phyloP scores from a whole-genome alignment of 2,888 invertebrate genomes.

The Entomobrya proxima region DNA sequence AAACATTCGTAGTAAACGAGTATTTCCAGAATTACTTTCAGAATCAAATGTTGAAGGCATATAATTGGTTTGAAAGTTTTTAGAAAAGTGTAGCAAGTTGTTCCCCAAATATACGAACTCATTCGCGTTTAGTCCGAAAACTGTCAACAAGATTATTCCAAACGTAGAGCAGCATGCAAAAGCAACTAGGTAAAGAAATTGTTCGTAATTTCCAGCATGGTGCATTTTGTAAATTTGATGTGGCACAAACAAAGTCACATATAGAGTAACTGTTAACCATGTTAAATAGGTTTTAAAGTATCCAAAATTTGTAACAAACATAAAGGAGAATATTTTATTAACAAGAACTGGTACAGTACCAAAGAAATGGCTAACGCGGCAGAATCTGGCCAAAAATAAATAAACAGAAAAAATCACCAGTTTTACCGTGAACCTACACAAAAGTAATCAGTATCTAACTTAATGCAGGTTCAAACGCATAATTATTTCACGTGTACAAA shows the following conservation, averaged over 20 bases:
- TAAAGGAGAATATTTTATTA: neutral
- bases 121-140: neutral
- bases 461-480: too few species aligned
- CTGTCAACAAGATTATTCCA: neutral
- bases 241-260: neutral
- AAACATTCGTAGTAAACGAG: neutral
- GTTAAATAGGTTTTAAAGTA: neutral
- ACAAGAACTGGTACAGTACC: neutral
- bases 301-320: neutral
- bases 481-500: too few species aligned
- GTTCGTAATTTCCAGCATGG: neutral
- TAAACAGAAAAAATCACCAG: too few species aligned
- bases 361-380: neutral
- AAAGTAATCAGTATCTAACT: too few species aligned
- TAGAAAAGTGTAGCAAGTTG: neutral
- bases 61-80: neutral
- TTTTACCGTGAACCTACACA: neutral
- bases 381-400: neutral
- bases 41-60: neutral
- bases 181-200: neutral
- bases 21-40: neutral
- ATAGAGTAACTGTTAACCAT: neutral
- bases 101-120: neutral
- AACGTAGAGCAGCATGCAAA: neutral
- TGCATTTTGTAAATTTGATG: neutral